Conservation (phyloP, 1,140 invertebrate species). For the Mylabris phalerata region DNA sequence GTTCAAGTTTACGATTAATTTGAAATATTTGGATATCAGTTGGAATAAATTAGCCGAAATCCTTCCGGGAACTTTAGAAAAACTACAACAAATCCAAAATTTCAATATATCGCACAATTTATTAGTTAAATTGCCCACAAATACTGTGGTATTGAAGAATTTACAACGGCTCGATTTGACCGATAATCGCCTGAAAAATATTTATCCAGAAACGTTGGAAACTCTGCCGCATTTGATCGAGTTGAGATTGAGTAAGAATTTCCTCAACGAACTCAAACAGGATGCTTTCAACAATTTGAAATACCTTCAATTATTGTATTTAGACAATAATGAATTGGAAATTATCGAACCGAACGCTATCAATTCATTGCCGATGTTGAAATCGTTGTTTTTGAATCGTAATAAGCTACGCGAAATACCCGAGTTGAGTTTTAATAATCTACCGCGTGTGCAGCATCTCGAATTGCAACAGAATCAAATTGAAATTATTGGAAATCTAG, state of each 20-base stretch:
- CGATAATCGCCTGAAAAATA: conserved; percentile 67
- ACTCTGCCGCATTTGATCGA: conserved; percentile 59
- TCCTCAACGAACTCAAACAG: conserved; percentile 61
- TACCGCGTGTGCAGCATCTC: conserved; percentile 64
- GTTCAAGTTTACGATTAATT: conserved; percentile 56
- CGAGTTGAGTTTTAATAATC: conserved; percentile 66
- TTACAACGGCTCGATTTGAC: conserved; percentile 68
- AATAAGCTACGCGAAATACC: conserved; percentile 66
- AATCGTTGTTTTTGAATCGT: conserved; percentile 67
- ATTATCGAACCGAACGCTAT: conserved; percentile 71
- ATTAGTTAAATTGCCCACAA: conserved; percentile 62
- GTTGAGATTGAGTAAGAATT: conserved; percentile 65
- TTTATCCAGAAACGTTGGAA: conserved; percentile 60
- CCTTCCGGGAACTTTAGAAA: conserved; percentile 55
- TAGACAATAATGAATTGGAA: conserved; percentile 76
- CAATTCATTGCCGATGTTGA: conserved; percentile 64
- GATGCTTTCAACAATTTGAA: conserved; percentile 66
- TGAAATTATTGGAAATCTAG: conserved; percentile 56
- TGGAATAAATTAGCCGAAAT: conserved; percentile 69
- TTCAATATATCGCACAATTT: conserved; percentile 74
- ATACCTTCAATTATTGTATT: conserved; percentile 63
- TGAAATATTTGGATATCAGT: conserved; percentile 67
- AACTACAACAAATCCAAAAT: conserved; percentile 60
- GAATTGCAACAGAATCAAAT: conserved; percentile 77
- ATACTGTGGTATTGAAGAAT: conserved; percentile 59